Percentiles rank a stretch among this genome's conserved stretches.
Conservation (phyloP, 2,113 vertebrate species). For the Myanophis thanlyinensis region DNA sequence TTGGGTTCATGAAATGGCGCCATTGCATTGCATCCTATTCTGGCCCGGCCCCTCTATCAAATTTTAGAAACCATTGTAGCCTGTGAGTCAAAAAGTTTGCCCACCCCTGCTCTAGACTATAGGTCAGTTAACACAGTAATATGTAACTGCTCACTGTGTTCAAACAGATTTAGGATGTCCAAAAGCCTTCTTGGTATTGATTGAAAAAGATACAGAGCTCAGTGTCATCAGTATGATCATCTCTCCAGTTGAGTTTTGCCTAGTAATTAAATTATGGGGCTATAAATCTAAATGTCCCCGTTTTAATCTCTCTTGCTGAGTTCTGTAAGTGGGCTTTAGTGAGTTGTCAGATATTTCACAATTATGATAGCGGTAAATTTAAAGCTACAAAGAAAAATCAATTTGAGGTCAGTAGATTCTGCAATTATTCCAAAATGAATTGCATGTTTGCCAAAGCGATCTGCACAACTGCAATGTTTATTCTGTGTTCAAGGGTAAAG, state of each 20-base stretch:
- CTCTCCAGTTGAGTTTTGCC: not conserved
- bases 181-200: not conserved
- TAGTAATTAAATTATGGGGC: not conserved
- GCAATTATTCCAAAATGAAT: not conserved
- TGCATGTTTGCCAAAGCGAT: not conserved
- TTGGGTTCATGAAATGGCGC: too few species aligned
- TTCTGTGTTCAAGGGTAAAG: not conserved
- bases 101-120: too few species aligned
- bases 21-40: too few species aligned
- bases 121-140: not conserved
- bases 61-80: too few species aligned
- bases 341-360: not conserved
- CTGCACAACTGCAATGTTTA: not conserved
- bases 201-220: not conserved
- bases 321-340: not conserved
- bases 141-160: not conserved
- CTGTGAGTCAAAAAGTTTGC: too few species aligned
- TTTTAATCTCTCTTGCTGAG: not conserved
- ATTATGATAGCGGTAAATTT: not conserved
- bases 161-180: not conserved
- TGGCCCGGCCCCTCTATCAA: too few species aligned
- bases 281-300: not conserved
- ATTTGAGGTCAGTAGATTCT: not conserved
- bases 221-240: not conserved
- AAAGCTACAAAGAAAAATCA: not conserved